phyloP scores from a whole-genome alignment of 2,888 invertebrate species.

The Poecilobothrus nobilitatus region DNA sequence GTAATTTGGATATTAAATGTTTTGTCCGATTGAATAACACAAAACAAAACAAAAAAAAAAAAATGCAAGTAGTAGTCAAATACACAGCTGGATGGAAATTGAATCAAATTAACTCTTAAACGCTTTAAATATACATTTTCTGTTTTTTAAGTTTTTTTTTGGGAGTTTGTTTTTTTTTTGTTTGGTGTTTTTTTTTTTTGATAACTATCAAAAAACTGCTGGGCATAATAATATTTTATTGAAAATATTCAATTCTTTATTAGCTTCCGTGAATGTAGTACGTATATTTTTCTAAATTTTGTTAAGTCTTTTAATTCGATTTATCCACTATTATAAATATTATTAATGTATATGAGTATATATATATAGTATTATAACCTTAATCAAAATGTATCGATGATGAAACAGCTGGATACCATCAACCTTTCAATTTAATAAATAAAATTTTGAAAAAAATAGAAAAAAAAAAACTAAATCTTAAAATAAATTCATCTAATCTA shows the following conservation, averaged over 20 bases:
- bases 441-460: not conserved
- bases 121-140: not conserved
- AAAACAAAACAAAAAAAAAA: not conserved
- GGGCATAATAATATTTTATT: too few species aligned
- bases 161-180: not conserved
- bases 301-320: not conserved
- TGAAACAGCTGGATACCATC: conserved; percentile 4
- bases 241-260: not conserved
- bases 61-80: conserved; percentile 3
- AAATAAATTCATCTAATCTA: too few species aligned
- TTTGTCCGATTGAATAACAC: not conserved
- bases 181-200: too few species aligned
- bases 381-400: conserved; percentile 4
- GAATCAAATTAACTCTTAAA: conserved; percentile 1
- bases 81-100: not conserved
- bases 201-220: too few species aligned
- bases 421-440: not conserved
- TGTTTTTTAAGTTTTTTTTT: not conserved
- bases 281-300: not conserved
- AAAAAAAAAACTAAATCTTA: not conserved
- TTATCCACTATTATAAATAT: not conserved
- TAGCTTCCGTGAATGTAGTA: not conserved
- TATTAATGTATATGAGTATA: not conserved
- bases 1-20: too few species aligned
- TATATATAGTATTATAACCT: too few species aligned